phyloP scores from a whole-genome alignment of 2,888 invertebrate species.

The Agrochola lychnidis region DNA sequence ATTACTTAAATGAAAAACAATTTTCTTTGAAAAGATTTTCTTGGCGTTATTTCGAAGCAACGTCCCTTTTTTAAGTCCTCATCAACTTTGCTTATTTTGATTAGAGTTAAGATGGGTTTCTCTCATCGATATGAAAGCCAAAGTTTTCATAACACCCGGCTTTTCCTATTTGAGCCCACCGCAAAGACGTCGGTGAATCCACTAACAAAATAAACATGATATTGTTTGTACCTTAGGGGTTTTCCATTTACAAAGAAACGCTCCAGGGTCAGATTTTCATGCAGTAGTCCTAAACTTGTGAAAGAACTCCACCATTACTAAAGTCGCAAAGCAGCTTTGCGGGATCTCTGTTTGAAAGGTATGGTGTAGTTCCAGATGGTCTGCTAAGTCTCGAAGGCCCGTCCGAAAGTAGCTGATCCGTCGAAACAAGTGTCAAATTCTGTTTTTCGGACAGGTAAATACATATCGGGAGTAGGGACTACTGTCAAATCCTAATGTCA shows the following conservation, averaged over 20 bases:
- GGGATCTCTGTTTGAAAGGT: neutral
- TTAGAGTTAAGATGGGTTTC: constrained; percentile 19
- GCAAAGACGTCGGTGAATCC: constrained; percentile 10
- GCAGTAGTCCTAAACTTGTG: neutral
- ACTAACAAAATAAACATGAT: constrained; percentile 10
- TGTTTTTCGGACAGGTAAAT: too few species aligned
- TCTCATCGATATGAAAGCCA: constrained; percentile 5
- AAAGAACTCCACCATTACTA: neutral
- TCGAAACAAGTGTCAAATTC: too few species aligned
- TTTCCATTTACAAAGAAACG: constrained; percentile 12
- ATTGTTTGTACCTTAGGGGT: neutral
- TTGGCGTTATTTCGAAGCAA: constrained; percentile 6
- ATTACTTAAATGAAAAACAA: neutral
- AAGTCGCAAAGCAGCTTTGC: too few species aligned
- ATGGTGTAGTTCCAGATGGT: too few species aligned
- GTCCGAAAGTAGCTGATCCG: too few species aligned
- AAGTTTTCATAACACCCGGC: constrained; percentile 14
- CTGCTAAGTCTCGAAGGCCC: too few species aligned
- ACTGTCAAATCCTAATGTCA: too few species aligned
- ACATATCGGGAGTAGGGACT: too few species aligned
- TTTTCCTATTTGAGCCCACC: constrained; percentile 14
- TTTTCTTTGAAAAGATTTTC: too few species aligned
- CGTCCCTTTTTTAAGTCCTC: neutral
- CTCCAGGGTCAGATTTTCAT: neutral
- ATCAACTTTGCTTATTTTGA: constrained; percentile 16